phyloP scores from a whole-genome alignment of 1,140 invertebrate genomes.

The Calephelis virginiensis region DNA sequence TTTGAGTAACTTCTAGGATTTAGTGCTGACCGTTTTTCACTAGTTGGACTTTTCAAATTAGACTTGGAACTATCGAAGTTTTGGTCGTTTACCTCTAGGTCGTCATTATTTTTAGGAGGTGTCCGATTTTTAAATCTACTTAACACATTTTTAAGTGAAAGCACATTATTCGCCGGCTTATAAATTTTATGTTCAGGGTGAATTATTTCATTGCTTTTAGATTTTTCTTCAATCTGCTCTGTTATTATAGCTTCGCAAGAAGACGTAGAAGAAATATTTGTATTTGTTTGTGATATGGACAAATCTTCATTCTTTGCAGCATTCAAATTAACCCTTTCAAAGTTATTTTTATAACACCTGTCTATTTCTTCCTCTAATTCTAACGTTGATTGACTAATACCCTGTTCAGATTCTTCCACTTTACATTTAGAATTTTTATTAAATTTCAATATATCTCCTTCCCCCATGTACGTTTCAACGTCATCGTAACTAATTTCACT shows the following conservation, averaged over 20 bases:
- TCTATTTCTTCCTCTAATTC: conserved; percentile 76
- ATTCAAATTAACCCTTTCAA: conserved; percentile 62
- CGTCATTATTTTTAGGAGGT: conserved; percentile 58
- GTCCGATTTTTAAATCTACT: conserved; percentile 69
- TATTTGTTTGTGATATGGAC: conserved; percentile 51
- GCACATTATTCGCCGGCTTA: conserved; percentile 77
- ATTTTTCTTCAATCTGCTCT: conserved; percentile 53
- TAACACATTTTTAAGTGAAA: conserved; percentile 72
- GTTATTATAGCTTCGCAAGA: conserved; percentile 69
- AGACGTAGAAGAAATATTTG: conserved; percentile 68
- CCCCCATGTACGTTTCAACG: conserved; percentile 78
- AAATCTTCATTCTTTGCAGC: conserved; percentile 62
- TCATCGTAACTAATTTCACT: conserved; percentile 80
- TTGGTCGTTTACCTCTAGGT: conserved; percentile 56
- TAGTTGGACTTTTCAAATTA: conserved; percentile 62
- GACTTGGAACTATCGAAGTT: conserved; percentile 57
- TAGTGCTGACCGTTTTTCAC: conserved; percentile 60
- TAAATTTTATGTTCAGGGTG: conserved; percentile 90
- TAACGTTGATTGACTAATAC: conserved; percentile 75
- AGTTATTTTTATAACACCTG: conserved; percentile 74
- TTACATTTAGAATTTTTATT: conserved; percentile 64
- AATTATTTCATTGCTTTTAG: conserved; percentile 71
- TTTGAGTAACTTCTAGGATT: conserved; percentile 75
- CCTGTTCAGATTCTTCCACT: conserved; percentile 71
- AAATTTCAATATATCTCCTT: conserved; percentile 78